Evolutionary conservation across 35 echinoderm and acorn worm genomes (phyloP).

Genomic region (Apostichopus parvimensis): DNA sequence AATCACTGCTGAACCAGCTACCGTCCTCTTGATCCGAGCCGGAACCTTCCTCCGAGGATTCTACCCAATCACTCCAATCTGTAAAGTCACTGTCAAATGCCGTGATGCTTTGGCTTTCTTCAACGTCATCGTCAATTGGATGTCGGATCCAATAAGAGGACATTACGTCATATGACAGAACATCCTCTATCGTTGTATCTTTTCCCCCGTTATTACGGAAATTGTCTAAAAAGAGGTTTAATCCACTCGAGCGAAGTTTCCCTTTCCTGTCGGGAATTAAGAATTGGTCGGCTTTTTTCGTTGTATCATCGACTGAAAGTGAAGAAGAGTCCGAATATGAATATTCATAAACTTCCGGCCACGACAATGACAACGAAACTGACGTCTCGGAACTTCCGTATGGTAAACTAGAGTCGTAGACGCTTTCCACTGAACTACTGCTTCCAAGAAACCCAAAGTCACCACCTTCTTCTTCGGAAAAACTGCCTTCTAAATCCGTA

Average conservation of each 20-base stretch:
- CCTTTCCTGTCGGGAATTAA: not conserved
- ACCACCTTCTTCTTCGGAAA: not conserved
- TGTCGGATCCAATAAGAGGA: not conserved
- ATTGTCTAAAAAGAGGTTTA: not conserved
- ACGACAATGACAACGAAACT: not conserved
- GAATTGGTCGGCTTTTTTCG: conserved; percentile 10
- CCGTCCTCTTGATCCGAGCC: no score
- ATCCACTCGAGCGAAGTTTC: not conserved
- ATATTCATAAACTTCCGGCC: not conserved
- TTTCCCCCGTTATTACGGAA: no score
- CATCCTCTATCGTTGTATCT: not conserved
- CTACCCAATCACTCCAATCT: not conserved
- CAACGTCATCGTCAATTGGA: not conserved
- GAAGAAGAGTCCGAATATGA: not conserved
- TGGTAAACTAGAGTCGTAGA: conserved; percentile 27
- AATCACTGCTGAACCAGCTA: not conserved
- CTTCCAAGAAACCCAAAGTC: not conserved
- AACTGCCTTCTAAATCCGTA: no score
- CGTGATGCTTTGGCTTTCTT: no score
- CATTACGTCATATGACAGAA: not conserved
- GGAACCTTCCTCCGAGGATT: not conserved
- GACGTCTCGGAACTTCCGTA: conserved; percentile 13
- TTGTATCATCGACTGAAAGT: not conserved
- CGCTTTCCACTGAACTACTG: conserved; percentile 5
- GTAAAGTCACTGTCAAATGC: no score